These are phyloP conservation scores for Pteromalus puparum DNA, from an alignment of 1,140 invertebrate genomes.

Conservation along the genomic window DNA sequence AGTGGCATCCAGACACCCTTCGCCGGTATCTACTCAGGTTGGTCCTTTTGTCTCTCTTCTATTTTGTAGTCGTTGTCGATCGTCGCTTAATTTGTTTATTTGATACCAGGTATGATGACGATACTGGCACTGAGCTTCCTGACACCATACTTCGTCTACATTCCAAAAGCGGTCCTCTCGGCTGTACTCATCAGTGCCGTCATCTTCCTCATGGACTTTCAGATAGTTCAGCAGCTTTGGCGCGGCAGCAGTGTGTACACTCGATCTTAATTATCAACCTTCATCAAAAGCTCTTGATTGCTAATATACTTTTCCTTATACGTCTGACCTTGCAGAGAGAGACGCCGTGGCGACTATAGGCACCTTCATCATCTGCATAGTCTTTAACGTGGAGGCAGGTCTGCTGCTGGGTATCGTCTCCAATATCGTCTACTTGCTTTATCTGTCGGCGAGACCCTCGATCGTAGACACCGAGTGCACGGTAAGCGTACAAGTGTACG, in stretches of 20 bases:
- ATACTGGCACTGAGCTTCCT: slow-evolving; percentile 79
- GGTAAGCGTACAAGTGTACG: slow-evolving; percentile 60
- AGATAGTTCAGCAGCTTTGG: slow-evolving; percentile 80
- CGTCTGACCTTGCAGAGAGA: slow-evolving; percentile 70
- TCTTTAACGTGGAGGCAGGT: slow-evolving; percentile 81
- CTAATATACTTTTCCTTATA: neutral
- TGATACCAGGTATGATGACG: slow-evolving; percentile 76
- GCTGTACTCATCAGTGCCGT: slow-evolving; percentile 84
- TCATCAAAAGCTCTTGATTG: neutral
- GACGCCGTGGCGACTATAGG: slow-evolving; percentile 77
- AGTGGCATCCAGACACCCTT: slow-evolving; percentile 85
- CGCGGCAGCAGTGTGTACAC: slow-evolving; percentile 77
- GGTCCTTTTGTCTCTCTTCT: slow-evolving; percentile 12
- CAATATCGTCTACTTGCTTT: slow-evolving; percentile 79
- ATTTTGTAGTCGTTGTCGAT: neutral
- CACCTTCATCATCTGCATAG: slow-evolving; percentile 79
- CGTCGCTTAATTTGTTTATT: slow-evolving; percentile 20
- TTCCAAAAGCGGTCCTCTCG: slow-evolving; percentile 81
- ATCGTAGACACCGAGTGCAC: slow-evolving; percentile 67
- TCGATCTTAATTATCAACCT: neutral
- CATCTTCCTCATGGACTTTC: slow-evolving; percentile 81
- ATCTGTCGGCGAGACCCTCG: slow-evolving; percentile 73
- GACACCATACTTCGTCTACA: slow-evolving; percentile 83
- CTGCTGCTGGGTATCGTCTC: slow-evolving; percentile 80
- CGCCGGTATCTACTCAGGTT: slow-evolving; percentile 81